Evolutionary conservation across 2,113 vertebrate genomes (phyloP).

Genomic region (Phrynocephalus versicolor): DNA sequence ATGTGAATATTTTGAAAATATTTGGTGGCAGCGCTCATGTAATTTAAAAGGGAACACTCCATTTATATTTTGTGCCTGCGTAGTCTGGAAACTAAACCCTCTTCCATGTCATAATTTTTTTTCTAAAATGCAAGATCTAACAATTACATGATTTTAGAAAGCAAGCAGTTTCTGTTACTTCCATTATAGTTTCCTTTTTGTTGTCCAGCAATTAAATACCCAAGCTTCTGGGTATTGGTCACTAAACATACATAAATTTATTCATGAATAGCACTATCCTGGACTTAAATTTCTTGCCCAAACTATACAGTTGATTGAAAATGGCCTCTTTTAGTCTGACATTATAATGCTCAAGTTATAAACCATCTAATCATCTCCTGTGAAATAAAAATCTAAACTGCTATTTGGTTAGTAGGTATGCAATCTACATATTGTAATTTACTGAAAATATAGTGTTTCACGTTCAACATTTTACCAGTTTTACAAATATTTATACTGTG

Average conservation of each 20-base stretch:
- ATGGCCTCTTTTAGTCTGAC: neutral
- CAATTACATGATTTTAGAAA: conserved; percentile 30
- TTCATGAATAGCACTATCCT: neutral
- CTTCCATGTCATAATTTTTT: no score
- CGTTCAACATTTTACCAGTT: neutral
- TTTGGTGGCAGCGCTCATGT: neutral
- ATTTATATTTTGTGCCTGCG: conserved; percentile 26
- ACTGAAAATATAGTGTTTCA: conserved; percentile 21
- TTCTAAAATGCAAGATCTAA: conserved; percentile 31
- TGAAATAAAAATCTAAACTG: neutral
- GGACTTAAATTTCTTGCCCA: neutral
- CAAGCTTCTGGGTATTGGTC: neutral
- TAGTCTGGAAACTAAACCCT: conserved; percentile 44
- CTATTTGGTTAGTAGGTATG: conserved; percentile 26
- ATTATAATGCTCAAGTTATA: neutral
- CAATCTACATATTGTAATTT: neutral
- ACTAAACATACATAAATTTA: conserved; percentile 5
- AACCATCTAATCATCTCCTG: neutral
- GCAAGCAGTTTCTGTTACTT: neutral
- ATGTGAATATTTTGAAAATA: neutral
- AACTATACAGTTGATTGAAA: neutral
- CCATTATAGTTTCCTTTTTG: conserved; percentile 27
- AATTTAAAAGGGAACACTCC: conserved; percentile 30
- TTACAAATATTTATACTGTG: conserved; percentile 3
- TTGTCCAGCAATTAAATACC: neutral